These are phyloP conservation scores for Yponomeuta malinellus DNA, from an alignment of 2,888 invertebrate species.

Conservation along the genomic window DNA sequence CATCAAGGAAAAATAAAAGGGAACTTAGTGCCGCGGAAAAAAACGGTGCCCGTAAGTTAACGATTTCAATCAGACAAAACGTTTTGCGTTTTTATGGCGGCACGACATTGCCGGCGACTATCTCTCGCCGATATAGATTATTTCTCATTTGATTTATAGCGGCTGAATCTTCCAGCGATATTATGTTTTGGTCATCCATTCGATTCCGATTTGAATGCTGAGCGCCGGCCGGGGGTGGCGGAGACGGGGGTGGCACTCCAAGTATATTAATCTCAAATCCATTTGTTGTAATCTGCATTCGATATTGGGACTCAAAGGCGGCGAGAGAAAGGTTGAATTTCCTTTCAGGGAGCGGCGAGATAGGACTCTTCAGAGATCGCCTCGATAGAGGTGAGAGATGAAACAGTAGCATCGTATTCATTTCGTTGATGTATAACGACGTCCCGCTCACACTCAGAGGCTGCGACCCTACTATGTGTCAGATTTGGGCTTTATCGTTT, in stretches of 20 bases:
- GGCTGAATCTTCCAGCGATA: constrained; percentile 73
- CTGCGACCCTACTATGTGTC: constrained; percentile 72
- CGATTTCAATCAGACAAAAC: constrained; percentile 75
- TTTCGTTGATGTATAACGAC: constrained; percentile 63
- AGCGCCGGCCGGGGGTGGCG: constrained; percentile 67
- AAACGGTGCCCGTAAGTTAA: constrained; percentile 50
- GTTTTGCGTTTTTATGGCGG: constrained; percentile 74
- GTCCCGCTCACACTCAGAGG: constrained; percentile 65
- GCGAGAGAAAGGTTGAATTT: constrained; percentile 52
- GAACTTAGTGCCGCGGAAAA: constrained; percentile 62
- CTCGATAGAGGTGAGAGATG: constrained; percentile 75
- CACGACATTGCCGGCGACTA: constrained; percentile 63
- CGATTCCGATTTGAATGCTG: constrained; percentile 77
- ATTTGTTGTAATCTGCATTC: constrained; percentile 70
- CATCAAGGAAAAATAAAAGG: constrained; percentile 70
- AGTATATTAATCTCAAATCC: constrained; percentile 76
- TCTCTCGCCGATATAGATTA: constrained; percentile 75
- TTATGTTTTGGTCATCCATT: constrained; percentile 77
- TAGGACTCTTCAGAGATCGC: constrained; percentile 72
- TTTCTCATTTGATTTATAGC: constrained; percentile 77
- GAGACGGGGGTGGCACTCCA: constrained; percentile 72
- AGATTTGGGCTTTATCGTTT: constrained; percentile 77
- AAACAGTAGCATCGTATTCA: constrained; percentile 74
- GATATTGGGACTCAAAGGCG: constrained; percentile 48
- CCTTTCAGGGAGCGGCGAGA: constrained; percentile 54